phyloP scores from a whole-genome alignment of 2,888 invertebrate species.

The Pycnomerus fuliginosus region DNA sequence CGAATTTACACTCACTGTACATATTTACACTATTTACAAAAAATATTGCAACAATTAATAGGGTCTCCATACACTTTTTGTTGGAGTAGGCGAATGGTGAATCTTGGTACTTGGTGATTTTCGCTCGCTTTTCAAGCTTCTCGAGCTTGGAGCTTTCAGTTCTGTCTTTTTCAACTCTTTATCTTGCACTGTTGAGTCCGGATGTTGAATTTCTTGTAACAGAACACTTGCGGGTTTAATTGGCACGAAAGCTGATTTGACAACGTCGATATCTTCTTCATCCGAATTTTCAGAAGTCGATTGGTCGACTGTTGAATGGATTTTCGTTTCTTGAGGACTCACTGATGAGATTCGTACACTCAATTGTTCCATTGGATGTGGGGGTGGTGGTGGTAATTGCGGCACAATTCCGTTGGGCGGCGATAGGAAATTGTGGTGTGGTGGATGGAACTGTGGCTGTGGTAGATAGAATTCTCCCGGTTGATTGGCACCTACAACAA shows the following conservation, averaged over 20 bases:
- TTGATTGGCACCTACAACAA: background rate
- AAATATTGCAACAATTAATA: constrained; percentile 56
- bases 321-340: constrained; percentile 57
- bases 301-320: constrained; percentile 63
- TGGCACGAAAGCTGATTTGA: constrained; percentile 73
- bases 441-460: constrained; percentile 14
- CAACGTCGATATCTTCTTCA: constrained; percentile 73
- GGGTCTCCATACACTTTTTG: constrained; percentile 74
- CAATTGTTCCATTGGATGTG: constrained; percentile 46
- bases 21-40: constrained; percentile 25
- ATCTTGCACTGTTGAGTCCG: constrained; percentile 62
- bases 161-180: constrained; percentile 54
- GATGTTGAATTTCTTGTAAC: constrained; percentile 58
- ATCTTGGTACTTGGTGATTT: constrained; percentile 59
- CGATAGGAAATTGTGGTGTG: constrained; percentile 32
- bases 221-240: constrained; percentile 62
- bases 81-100: constrained; percentile 48
- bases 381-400: constrained; percentile 31
- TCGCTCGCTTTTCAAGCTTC: constrained; percentile 55
- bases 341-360: constrained; percentile 56
- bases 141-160: constrained; percentile 62
- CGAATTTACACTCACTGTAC: constrained; percentile 23
- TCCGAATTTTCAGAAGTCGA: constrained; percentile 62
- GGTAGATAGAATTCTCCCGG: constrained; percentile 34
- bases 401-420: constrained; percentile 23